These are phyloP conservation scores for Microchirus variegatus DNA, from an alignment of 2,797 vertebrate species.

Conservation along the genomic window DNA sequence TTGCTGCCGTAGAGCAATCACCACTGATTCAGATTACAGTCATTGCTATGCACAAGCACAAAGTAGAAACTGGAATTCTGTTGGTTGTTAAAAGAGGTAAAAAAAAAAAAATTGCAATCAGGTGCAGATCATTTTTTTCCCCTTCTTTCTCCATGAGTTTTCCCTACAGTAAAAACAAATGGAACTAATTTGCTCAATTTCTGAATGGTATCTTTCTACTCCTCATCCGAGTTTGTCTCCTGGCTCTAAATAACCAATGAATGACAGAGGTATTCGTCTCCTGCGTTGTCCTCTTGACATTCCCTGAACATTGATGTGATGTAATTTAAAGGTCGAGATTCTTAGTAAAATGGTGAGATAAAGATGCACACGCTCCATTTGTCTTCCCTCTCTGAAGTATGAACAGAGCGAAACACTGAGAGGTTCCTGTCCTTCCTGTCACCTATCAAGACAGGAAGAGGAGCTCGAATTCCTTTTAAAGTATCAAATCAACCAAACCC, in stretches of 20 bases:
- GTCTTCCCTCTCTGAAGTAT: constrained; percentile 24
- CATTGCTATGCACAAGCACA: no score
- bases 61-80: no score
- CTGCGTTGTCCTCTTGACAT: constrained; percentile 8
- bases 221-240: not conserved
- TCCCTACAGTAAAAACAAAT: no score
- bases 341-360: constrained; percentile 21
- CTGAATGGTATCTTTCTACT: not conserved
- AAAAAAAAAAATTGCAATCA: not conserved
- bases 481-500: constrained; percentile 35
- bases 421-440: constrained; percentile 24
- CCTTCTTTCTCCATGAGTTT: not conserved
- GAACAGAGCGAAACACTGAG: constrained; percentile 33
- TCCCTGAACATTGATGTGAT: not conserved
- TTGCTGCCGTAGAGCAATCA: no score
- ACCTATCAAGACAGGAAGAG: constrained; percentile 7
- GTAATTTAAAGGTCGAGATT: constrained; percentile 7
- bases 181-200: not conserved
- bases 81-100: not conserved
- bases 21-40: no score
- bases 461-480: constrained; percentile 42
- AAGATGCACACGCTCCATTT: constrained; percentile 9
- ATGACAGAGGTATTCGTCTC: not conserved
- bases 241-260: not conserved
- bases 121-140: no score